Conservation (phyloP, 2,113 vertebrate species). For the Dolichotis patagonum region DNA sequence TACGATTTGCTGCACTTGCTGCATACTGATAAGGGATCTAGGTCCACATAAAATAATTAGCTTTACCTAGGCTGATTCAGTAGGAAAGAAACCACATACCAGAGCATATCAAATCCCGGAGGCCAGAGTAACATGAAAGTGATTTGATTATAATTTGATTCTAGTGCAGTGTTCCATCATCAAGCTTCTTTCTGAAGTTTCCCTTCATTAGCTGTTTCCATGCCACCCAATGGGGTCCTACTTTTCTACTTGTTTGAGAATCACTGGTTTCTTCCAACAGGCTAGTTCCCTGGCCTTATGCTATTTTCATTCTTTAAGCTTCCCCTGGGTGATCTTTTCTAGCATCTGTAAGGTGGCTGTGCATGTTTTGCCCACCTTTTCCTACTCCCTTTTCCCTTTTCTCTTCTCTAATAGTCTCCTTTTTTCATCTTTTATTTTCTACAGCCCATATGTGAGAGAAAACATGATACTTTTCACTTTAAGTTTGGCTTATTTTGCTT, state of each 20-base stretch:
- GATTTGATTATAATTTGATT: neutral
- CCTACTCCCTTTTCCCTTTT: neutral
- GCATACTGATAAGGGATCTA: neutral
- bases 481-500: neutral
- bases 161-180: neutral
- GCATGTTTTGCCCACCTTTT: neutral
- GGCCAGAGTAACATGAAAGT: neutral
- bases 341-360: neutral
- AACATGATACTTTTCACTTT: neutral
- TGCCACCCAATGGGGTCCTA: neutral
- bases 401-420: neutral
- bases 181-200: neutral
- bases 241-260: neutral
- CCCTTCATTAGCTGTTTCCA: neutral
- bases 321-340: neutral
- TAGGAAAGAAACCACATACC: neutral
- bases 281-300: neutral
- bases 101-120: neutral
- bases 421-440: neutral
- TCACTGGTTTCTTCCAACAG: neutral
- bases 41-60: conserved; percentile 1
- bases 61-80: neutral
- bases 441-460: neutral
- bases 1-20: neutral
- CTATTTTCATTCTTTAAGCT: neutral